Evolutionary conservation across 2,113 vertebrate genomes (phyloP).

Genomic region (Gallinago undulata): DNA sequence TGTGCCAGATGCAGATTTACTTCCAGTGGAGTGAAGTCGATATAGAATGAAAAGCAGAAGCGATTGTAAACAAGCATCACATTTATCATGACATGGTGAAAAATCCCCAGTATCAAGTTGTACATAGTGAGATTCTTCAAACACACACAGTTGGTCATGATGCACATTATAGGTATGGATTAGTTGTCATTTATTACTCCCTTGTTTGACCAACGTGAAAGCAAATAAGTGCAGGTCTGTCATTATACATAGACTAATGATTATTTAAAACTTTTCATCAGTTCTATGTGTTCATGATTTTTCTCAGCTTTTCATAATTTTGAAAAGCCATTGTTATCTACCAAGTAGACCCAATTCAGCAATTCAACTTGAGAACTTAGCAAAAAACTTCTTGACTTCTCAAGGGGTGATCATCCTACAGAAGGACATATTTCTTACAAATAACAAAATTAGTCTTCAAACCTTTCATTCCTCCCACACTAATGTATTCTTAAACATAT

Average conservation of each 20-base stretch:
- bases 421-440: background rate
- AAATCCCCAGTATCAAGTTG: background rate
- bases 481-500: background rate
- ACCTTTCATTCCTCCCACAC: background rate
- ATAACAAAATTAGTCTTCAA: background rate
- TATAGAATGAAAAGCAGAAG: conserved; percentile 5
- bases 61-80: background rate
- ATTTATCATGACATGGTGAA: conserved; percentile 5
- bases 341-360: background rate
- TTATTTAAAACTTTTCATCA: background rate
- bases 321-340: background rate
- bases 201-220: background rate
- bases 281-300: background rate
- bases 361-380: background rate
- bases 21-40: conserved; percentile 36
- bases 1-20: conserved; percentile 37
- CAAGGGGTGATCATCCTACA: background rate
- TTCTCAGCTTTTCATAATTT: background rate
- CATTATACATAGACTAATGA: background rate
- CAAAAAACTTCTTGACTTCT: background rate
- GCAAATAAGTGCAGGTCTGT: background rate
- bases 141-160: background rate
- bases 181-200: background rate
- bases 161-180: background rate
- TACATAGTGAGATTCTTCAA: background rate